Base-by-base conservation (phyloP, 2,113 vertebrate genomes). In the Camelus dromedarius region DNA sequence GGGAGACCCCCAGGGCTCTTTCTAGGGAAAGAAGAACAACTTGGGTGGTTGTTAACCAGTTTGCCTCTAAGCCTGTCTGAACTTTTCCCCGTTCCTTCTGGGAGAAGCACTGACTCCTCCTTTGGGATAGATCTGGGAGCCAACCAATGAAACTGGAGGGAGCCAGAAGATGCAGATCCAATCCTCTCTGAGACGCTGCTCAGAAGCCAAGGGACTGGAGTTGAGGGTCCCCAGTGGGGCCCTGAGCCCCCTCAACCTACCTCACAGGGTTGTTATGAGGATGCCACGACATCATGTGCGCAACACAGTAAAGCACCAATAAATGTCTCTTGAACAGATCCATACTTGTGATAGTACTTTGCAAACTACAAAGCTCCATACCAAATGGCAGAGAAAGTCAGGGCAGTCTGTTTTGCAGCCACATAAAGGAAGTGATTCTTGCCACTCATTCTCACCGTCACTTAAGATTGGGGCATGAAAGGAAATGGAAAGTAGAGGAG, bases 281-380 rank as follows among this genome's bases (percentile, higher is more conserved):
- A 73, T 54, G 26, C 54, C n/a, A 73, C 4, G 12, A 73, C 26
- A 73, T 73, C n/a, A 54, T 69, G 46, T 54, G n/a, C n/a, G 9
- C 66, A 89, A 32, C 26, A 89, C n/a, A 94, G 19, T 82, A 8
- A 46, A 72, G 26, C 0, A 26, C n/a, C 76, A 73, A 46, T 73
- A 72, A 94, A 73, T 89, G 24, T 93, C 76, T 81, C n/a, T 82
- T 82, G 67, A 89, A 20, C n/a, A 69, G 50, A 79, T 87, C 32
- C 24, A 79, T 79, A 67, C 22, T 69, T 73, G 7, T 42, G 42
- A 72, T 32, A 81, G 54, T 89, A 46, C 46, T 89, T 88, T 89
- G 15, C 19, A 79, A 64, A 52, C n/a, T 81, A 52, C 54, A 89
- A 89, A 81, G 3, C 85, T 89, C 46, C 54, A 94, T 42, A 46